phyloP scores from a whole-genome alignment of 2,888 invertebrate species.

The Lasioglossum zephyrum region DNA sequence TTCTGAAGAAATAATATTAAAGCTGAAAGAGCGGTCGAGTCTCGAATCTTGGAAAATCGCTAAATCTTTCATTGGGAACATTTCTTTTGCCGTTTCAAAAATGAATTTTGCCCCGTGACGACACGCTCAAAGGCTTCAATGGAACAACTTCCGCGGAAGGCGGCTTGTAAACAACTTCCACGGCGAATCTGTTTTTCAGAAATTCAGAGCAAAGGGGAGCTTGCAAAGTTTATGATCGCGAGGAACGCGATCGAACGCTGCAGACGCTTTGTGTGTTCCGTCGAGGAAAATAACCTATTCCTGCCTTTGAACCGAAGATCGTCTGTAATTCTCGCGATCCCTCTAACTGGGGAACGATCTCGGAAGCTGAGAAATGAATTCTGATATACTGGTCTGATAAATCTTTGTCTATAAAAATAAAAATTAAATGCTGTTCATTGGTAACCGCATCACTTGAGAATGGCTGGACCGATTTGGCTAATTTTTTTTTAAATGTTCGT shows the following conservation, averaged over 20 bases:
- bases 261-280: neutral
- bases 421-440: too few species aligned
- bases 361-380: neutral
- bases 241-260: neutral
- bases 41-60: neutral
- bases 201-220: neutral
- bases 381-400: too few species aligned
- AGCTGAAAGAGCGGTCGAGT: neutral
- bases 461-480: too few species aligned
- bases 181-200: neutral
- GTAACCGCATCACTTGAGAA: too few species aligned
- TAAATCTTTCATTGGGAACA: neutral
- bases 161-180: neutral
- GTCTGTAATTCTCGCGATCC: neutral
- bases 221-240: neutral
- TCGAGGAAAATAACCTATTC: neutral
- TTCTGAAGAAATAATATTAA: too few species aligned
- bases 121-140: neutral
- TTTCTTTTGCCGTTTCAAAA: conserved; percentile 2
- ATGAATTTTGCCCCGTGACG: neutral
- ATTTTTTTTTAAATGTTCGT: too few species aligned
- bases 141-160: neutral
- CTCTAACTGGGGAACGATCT: too few species aligned
- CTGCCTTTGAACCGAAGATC: neutral
- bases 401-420: too few species aligned